Evolutionary conservation across 2,113 vertebrate genomes (phyloP).

Genomic region (Ammodytes marinus): DNA sequence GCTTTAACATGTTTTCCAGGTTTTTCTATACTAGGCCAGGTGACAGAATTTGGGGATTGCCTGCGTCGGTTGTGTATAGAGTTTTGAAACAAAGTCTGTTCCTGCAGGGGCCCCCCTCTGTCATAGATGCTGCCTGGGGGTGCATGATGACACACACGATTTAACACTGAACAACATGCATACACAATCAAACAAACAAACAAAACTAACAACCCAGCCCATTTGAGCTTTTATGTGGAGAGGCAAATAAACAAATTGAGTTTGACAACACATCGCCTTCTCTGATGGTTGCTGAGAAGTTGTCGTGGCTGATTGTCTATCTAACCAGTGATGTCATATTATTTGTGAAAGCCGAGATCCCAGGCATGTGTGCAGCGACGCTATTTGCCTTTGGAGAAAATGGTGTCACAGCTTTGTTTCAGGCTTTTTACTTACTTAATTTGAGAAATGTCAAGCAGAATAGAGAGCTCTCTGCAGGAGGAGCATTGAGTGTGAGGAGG

Average conservation of each 20-base stretch:
- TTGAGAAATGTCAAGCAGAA: slow-evolving; percentile 27
- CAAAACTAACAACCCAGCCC: slow-evolving; percentile 31
- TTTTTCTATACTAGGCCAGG: not conserved
- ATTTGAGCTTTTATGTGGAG: slow-evolving; percentile 37
- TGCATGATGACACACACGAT: slow-evolving; percentile 46
- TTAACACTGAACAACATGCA: slow-evolving; percentile 18
- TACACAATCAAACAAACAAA: not conserved
- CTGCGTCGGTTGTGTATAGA: slow-evolving; percentile 27
- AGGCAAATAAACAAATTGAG: slow-evolving; percentile 40
- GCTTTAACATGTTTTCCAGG: not conserved
- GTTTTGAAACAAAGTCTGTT: slow-evolving; percentile 32
- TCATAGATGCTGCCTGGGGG: slow-evolving; percentile 19
- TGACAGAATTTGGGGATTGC: slow-evolving; percentile 24
- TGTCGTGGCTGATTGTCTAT: slow-evolving; percentile 36
- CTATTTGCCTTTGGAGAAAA: slow-evolving; percentile 28
- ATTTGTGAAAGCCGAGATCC: slow-evolving; percentile 41
- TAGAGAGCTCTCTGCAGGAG: not conserved
- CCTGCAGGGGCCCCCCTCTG: slow-evolving; percentile 15
- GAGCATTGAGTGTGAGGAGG: slow-evolving; percentile 5
- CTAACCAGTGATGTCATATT: slow-evolving; percentile 37
- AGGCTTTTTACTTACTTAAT: slow-evolving; percentile 15
- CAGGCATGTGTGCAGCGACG: slow-evolving; percentile 21
- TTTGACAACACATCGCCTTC: not conserved
- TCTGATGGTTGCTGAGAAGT: slow-evolving; percentile 15
- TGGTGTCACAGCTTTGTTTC: slow-evolving; percentile 12